phyloP scores from a whole-genome alignment of 1,140 invertebrate species.

The Choristoneura fumiferana region DNA sequence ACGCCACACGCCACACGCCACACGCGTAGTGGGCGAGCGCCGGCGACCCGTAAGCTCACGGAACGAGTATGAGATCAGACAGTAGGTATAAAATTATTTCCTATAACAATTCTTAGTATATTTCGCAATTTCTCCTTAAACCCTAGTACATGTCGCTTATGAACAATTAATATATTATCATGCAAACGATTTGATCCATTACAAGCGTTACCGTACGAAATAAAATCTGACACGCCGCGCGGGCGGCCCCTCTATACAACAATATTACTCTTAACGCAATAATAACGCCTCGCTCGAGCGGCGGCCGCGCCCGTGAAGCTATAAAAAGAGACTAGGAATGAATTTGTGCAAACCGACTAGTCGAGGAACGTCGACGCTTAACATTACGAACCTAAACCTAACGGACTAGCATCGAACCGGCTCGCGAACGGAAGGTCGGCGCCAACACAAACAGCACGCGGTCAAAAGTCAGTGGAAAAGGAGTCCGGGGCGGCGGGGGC shows the following conservation, averaged over 20 bases:
- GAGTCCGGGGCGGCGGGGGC: too few species aligned
- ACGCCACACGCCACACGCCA: too few species aligned
- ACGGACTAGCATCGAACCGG: background rate
- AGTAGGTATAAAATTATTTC: conserved; percentile 66
- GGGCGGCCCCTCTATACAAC: conserved; percentile 23
- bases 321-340: too few species aligned
- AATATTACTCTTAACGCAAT: conserved; percentile 29
- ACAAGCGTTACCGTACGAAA: conserved; percentile 45
- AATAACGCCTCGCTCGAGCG: conserved; percentile 39
- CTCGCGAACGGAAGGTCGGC: background rate
- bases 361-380: background rate
- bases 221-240: conserved; percentile 26
- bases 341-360: too few species aligned
- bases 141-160: conserved; percentile 43
- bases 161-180: conserved; percentile 35
- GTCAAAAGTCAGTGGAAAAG: too few species aligned
- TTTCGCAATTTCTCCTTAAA: conserved; percentile 42
- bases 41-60: conserved; percentile 48
- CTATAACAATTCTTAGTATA: conserved; percentile 58
- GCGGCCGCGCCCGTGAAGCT: too few species aligned
- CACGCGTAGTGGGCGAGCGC: too few species aligned
- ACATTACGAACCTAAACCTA: background rate
- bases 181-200: conserved; percentile 53
- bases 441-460: too few species aligned
- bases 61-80: conserved; percentile 49